Evolutionary conservation across 2,888 invertebrate species (phyloP), one percentile per base, ranked within the genome.

Genomic region (Agrilus biguttatus): DNA sequence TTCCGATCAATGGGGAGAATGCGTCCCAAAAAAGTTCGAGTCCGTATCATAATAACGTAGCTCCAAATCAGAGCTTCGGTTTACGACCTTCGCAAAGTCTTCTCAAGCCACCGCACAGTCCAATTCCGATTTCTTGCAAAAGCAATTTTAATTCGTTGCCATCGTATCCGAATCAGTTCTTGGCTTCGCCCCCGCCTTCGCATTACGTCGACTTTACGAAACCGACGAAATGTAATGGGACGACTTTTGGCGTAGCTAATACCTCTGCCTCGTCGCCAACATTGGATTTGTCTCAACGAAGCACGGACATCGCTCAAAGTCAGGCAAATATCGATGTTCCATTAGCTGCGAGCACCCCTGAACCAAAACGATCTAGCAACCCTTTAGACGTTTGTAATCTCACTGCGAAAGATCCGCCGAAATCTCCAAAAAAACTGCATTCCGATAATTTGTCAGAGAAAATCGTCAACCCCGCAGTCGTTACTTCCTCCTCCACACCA

Each of bases 381-480:
- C 77, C 77, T n/a, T 59, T 77, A 43, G 77, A 77, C 56, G 75
- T 77, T 10, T 76, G 73, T 45, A 77, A 77, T 63, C 65, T 76
- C 51, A 76, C 76, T 23, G 72, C 76, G 8, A 73, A 72, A 58
- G 76, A 75, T 55, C 75, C 75, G 1, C 74, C 75, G 2, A 73
- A 70, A 51, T 67, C 69, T 5, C 65, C 59, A 14, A 73, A 74
- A 53, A 73, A 73, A 54, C 49, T 60, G 40, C 59, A 58, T 49
- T 55, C 73, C 47, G 53, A 73, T 51, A 56, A 59, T 47, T 53
- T 58, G 47, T 52, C 55, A 47, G 54, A 55, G 42, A 49, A 53
- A 49, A 42, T 45, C 42, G 36, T 28, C 21, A 21, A 3, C 21
- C 21, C 21, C 21, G 21, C 21, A 21, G 21, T 21, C 28, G 28